These are phyloP conservation scores for Nephrotoma flavescens DNA, from an alignment of 2,888 invertebrate species.

Conservation along the genomic window DNA sequence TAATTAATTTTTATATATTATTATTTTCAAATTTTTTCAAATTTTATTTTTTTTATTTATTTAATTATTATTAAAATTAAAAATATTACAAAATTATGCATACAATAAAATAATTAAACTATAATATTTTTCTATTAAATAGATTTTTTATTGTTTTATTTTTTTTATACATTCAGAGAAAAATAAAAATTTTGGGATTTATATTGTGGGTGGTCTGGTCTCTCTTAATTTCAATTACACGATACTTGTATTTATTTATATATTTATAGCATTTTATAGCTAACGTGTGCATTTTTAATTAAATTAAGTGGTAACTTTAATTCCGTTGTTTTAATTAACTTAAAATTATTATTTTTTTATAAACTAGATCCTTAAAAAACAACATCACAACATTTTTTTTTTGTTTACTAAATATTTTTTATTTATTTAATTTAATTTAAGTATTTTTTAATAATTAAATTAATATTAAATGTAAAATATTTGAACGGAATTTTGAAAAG, in stretches of 20 bases:
- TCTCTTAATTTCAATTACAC: neutral
- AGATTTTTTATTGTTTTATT: neutral
- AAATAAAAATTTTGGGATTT: neutral
- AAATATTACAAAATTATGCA: neutral
- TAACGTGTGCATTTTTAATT: constrained; percentile 1
- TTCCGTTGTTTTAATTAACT: neutral
- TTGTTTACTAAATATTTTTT: neutral
- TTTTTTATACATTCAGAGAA: neutral
- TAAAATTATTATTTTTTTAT: neutral
- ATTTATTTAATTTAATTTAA: neutral
- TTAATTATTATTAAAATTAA: neutral
- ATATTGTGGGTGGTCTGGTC: neutral
- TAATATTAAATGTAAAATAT: neutral
- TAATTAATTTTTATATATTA: neutral
- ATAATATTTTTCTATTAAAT: neutral
- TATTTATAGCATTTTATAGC: neutral
- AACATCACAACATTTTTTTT: neutral
- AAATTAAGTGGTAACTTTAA: neutral
- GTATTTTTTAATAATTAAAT: neutral
- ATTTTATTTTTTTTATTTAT: neutral
- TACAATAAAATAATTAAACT: neutral
- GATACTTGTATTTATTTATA: neutral
- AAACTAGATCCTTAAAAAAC: neutral
- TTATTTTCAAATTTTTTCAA: neutral
- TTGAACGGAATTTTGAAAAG: neutral